Conservation (phyloP, 2,113 vertebrate genomes). For the Rhegmatorhina hoffmannsi region DNA sequence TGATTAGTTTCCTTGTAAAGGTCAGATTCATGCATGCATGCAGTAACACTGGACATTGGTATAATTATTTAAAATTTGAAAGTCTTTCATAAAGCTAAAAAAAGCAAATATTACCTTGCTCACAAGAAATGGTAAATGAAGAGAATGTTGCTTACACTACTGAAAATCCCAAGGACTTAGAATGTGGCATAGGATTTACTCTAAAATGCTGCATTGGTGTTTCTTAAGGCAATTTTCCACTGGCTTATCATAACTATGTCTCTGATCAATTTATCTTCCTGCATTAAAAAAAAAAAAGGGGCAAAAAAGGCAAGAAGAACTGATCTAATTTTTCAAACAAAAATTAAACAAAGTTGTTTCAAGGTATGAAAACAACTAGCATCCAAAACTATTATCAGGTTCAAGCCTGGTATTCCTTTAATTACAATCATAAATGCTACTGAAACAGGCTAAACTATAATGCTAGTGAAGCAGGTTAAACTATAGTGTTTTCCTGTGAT, state of each 20-base stretch:
- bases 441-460: not conserved
- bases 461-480: not conserved
- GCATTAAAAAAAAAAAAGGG: not conserved
- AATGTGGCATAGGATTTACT: not conserved
- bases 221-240: not conserved
- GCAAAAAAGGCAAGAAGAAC: not conserved
- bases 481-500: not conserved
- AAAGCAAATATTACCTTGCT: not conserved
- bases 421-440: not conserved
- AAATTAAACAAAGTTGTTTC: not conserved
- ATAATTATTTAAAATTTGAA: not conserved
- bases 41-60: not conserved
- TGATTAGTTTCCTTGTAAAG: not conserved
- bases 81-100: not conserved
- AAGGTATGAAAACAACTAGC: not conserved
- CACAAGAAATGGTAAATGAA: not conserved
- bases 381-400: not conserved
- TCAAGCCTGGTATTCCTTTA: not conserved
- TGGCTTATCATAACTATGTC: not conserved
- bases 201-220: accelerated
- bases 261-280: not conserved
- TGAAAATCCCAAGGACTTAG: not conserved
- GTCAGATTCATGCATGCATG: accelerated
- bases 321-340: not conserved
- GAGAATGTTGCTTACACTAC: not conserved